A percentile compares a stretch with the other conserved stretches of the same genome.
Conservation (phyloP, 2,888 invertebrate species). For the Volucella inflata region DNA sequence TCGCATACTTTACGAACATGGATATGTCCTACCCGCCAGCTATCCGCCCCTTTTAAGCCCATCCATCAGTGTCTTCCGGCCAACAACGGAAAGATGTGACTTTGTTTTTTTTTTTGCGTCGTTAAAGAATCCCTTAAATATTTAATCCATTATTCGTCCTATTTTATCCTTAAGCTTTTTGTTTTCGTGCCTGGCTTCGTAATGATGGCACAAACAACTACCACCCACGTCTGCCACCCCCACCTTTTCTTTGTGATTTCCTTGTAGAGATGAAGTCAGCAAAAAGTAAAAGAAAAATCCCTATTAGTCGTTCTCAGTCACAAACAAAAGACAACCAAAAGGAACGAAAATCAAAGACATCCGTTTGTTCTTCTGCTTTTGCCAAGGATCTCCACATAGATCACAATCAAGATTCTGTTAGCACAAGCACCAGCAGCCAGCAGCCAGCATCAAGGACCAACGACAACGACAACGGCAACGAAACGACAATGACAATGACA, state of each 20-base stretch:
- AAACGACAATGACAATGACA: too few relatives aligned
- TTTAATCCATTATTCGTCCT: constrained; percentile 68
- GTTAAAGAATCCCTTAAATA: constrained; percentile 71
- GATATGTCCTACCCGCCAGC: constrained; percentile 21
- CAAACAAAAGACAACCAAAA: constrained; percentile 50
- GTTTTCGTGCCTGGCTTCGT: constrained; percentile 38
- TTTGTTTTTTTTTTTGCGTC: too few relatives aligned
- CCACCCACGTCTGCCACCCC: constrained; percentile 4
- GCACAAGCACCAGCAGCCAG: not conserved
- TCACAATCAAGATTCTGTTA: constrained; percentile 53
- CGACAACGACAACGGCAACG: constrained; percentile 29
- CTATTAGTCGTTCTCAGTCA: constrained; percentile 59
- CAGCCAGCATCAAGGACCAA: constrained; percentile 31
- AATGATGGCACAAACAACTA: constrained; percentile 43
- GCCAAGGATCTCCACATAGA: constrained; percentile 61
- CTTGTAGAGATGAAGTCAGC: constrained; percentile 2
- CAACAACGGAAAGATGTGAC: constrained; percentile 46
- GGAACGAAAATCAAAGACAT: constrained; percentile 69
- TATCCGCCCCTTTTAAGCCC: constrained; percentile 19
- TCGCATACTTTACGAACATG: constrained; percentile 18
- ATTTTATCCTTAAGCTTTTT: constrained; percentile 30
- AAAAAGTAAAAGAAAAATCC: constrained; percentile 35
- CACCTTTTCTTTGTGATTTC: constrained; percentile 11
- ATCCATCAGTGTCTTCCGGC: constrained; percentile 59
- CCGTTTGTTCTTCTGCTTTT: constrained; percentile 64